Evolutionary conservation across 2,797 vertebrate species (phyloP).

Genomic region (Pseudochromis fuscus): DNA sequence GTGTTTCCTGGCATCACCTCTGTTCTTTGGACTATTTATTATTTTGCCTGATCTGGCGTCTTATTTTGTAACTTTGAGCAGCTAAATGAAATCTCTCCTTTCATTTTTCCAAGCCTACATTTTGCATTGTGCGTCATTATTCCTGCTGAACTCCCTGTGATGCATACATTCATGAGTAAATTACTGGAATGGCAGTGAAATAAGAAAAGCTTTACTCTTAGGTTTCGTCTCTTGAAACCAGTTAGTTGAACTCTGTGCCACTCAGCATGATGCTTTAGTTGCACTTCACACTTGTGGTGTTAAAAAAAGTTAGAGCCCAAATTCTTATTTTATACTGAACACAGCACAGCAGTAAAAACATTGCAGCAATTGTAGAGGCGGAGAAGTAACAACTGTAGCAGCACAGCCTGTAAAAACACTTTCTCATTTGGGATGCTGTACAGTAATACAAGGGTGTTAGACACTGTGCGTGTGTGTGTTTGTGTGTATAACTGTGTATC

Average conservation of each 20-base stretch:
- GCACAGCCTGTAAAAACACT: conserved; percentile 23
- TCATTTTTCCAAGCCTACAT: too few species aligned
- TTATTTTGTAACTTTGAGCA: too few species aligned
- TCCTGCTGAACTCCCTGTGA: too few species aligned
- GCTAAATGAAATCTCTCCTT: too few species aligned
- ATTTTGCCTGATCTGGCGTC: too few species aligned
- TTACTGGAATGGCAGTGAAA: background rate
- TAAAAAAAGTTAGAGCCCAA: conserved; percentile 3
- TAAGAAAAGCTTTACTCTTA: too few species aligned
- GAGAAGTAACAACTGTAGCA: conserved; percentile 9
- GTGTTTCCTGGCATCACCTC: too few species aligned
- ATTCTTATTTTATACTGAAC: conserved; percentile 22
- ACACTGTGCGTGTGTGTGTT: conserved; percentile 6
- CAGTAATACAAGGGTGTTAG: background rate
- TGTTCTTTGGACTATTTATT: too few species aligned
- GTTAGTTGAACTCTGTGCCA: conserved; percentile 24
- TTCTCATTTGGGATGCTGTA: conserved; percentile 14
- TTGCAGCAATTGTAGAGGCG: conserved; percentile 18
- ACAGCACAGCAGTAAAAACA: conserved; percentile 13
- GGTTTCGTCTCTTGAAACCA: conserved; percentile 28
- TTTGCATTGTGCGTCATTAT: too few species aligned
- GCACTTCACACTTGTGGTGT: conserved; percentile 11
- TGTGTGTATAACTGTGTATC: background rate
- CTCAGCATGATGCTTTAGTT: conserved; percentile 29
- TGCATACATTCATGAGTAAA: conserved; percentile 27